Conservation (phyloP, 2,113 vertebrate genomes). For the Bostrychus sinensis region DNA sequence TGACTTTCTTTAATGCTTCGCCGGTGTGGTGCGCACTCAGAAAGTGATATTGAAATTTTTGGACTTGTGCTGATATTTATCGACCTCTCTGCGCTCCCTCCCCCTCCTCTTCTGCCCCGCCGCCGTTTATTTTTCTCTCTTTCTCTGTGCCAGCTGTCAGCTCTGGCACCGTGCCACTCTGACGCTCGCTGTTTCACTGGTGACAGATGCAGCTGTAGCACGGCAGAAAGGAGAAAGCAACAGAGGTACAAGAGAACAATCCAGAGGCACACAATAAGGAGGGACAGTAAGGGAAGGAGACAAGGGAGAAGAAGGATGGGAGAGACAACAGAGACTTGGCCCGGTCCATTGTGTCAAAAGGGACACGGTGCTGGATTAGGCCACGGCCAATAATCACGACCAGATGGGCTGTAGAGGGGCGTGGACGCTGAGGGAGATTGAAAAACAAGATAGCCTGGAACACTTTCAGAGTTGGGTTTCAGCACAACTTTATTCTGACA, state of each 20-base stretch:
- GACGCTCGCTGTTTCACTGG: conserved; percentile 50
- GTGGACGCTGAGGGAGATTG: conserved; percentile 54
- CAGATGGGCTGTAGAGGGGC: conserved; percentile 70
- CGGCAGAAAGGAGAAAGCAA: conserved; percentile 48
- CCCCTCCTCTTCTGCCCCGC: conserved; percentile 24
- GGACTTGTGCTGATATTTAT: conserved; percentile 58
- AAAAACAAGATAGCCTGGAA: conserved; percentile 63
- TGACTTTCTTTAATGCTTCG: conserved; percentile 42
- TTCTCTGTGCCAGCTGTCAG: conserved; percentile 75
- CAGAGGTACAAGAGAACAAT: conserved; percentile 37
- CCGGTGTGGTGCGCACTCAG: conserved; percentile 23
- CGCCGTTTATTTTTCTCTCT: conserved; percentile 56
- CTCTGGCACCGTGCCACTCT: conserved; percentile 66
- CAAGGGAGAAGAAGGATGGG: conserved; percentile 28
- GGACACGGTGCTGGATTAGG: conserved; percentile 63
- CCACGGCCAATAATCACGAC: conserved; percentile 68
- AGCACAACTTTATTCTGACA: conserved; percentile 57
- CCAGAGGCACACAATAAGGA: conserved; percentile 16
- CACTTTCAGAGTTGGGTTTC: conserved; percentile 54
- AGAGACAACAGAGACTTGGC: conserved; percentile 43
- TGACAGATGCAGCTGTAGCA: conserved; percentile 66
- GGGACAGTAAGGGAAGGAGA: conserved; percentile 3
- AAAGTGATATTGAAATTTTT: conserved; percentile 59
- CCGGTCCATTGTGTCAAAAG: conserved; percentile 62
- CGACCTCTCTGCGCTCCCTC: conserved; percentile 2